Base-by-base conservation (phyloP, 2,113 vertebrate species). In the Vidua macroura region DNA sequence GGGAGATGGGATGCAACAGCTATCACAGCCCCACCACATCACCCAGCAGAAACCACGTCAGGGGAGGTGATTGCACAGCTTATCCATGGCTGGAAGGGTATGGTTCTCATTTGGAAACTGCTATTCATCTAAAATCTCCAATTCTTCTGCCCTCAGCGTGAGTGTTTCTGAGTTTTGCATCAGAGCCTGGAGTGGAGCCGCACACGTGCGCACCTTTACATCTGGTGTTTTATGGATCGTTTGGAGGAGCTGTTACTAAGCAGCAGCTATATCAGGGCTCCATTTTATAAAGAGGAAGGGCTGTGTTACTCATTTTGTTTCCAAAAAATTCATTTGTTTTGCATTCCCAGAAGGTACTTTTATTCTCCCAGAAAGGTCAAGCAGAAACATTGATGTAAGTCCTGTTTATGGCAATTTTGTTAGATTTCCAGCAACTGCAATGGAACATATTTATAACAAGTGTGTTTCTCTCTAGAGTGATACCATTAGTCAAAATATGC, bases 371-470 rank as follows among this genome's bases (percentile, higher is more conserved):
- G 94, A 97, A 96, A 95, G 92, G 90, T 96, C 96, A 96, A 94
- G 93, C 94, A 97, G 94, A 97, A 97, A 97, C 86, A 92, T 96
- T 97, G 97, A 97, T 97, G 90, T 96, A 97, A 97, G 94, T 89
- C 90, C 94, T 96, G 92, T 97, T 97, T 97, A 97, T 94, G 94
- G 95, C 68, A 67, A 77, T 96, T 95, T 67, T 94, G 95, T 94
- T 87, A 19, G 86, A 93, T 94, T 97, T 97, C 94, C 95, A 97
- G 89, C 96, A 96, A 94, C 93, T 96, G 91, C 96, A 97, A 91
- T 97, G 96, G 96, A 97, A 97, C 95, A 96, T 96, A 96, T 93
- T 97, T 97, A 92, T 97, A 97, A 97, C 91, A 96, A 97, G 93
- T 93, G 74, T 94, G 92, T 91, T 97, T 96, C 97, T 94, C 96